Conservation (phyloP, 1,140 invertebrate species). For the Schmidtea mediterranea region DNA sequence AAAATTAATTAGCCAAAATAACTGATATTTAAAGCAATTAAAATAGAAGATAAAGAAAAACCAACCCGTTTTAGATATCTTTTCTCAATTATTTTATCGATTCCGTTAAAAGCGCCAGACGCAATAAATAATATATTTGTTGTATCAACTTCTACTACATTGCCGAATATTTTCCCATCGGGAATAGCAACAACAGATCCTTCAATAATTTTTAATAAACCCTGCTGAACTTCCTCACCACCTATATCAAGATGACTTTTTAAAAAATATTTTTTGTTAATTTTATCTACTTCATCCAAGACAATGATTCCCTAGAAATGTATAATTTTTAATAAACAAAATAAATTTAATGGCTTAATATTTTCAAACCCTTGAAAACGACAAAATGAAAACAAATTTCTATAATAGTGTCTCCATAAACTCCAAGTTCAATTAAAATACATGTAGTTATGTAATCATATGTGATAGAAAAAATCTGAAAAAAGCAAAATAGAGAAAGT, state of each 20-base stretch:
- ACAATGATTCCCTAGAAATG: conserved; percentile 60
- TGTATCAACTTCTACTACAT: conserved; percentile 83
- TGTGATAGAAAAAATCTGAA: no score
- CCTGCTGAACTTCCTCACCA: conserved; percentile 86
- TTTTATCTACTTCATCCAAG: conserved; percentile 95
- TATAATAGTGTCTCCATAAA: no score
- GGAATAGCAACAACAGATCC: conserved; percentile 91
- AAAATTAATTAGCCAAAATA: no score
- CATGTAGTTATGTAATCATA: no score
- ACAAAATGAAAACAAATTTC: no score
- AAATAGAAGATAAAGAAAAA: conserved; percentile 7
- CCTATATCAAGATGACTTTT: conserved; percentile 84
- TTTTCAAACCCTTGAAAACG: no score
- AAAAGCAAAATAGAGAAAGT: no score
- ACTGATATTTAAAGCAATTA: no score
- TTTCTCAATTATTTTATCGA: conserved; percentile 68
- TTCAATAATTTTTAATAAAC: conserved; percentile 59
- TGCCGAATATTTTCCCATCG: conserved; percentile 42
- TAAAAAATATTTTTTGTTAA: conserved; percentile 66
- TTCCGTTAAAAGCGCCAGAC: conserved; percentile 82
- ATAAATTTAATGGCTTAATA: no score
- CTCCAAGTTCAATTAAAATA: no score
- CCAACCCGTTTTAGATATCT: conserved; percentile 67
- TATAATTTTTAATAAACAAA: no score
- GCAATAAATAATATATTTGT: conserved; percentile 96